Evolutionary conservation across 2,113 vertebrate genomes (phyloP), one percentile per base, ranked within the genome.

Genomic region (Neolamprologus sp.): DNA sequence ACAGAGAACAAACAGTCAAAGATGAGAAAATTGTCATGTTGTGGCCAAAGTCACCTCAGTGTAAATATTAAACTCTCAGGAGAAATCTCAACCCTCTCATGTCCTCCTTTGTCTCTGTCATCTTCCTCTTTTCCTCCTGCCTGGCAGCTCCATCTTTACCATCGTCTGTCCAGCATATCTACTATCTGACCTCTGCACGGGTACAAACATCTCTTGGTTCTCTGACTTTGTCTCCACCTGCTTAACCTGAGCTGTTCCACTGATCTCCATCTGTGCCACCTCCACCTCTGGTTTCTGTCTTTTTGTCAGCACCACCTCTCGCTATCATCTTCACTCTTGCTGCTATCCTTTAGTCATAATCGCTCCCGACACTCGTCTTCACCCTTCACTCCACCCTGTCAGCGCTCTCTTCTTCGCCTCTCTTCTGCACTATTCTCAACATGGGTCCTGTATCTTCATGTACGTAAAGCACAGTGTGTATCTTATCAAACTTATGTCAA

Each of bases 11-110:
- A 68, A 21, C 28, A 40, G 37, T 86, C 28, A 82, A 31, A 49
- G 9, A 2, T n/a, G 23, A n/a, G 9, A 68, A 8, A 14, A 2
- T 31, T 13, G 9, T 23, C 28, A 35, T 8, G 80, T 12, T 28
- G 17, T n/a, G 0, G 13, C 14, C 0, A 80, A 80, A 80, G 8
- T 80, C 0, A 71, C 11, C 7, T 9, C n/a, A 1, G 2, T 68
- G 35, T 68, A 40, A 68, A 68, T 68, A 68, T 9, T 42, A 23
- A 42, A 16, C 7, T 68, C 0, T 68, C 65, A 1, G n/a, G n/a
- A 42, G 65, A 3, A 71, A 42, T 71, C 37, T 9, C 11, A 40
- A 40, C 35, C 13, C 63, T 68, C 63, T 68, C 35, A 1, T 14
- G 63, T 68, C 63, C 35, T 14, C 63, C 35, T 68, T 58, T 49